A percentile compares a stretch with the other conserved stretches of the same genome.
Conservation (phyloP, 2,797 vertebrate genomes). For the Crenuchus spilurus region DNA sequence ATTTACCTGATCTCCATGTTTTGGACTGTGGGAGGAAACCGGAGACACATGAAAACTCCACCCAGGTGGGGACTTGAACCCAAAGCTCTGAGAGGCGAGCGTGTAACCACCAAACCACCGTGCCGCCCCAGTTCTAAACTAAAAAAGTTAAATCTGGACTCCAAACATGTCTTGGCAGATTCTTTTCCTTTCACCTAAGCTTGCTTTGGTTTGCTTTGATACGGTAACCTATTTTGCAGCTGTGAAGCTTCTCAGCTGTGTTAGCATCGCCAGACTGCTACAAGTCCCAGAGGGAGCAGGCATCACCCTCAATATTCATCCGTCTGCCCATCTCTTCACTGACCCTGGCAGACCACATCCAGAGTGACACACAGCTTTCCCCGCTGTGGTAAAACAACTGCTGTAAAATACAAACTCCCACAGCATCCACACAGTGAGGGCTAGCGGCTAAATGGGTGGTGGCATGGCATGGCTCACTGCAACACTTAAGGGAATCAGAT, state of each 20-base stretch:
- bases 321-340: slow-evolving; percentile 18
- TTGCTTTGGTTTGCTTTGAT: not conserved
- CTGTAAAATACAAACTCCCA: not conserved
- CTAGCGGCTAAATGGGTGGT: not conserved
- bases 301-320: slow-evolving; percentile 2
- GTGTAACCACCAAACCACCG: too few relatives aligned
- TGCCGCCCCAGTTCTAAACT: too few relatives aligned
- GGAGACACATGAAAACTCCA: too few relatives aligned
- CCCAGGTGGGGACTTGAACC: too few relatives aligned
- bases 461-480: not conserved
- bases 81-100: too few relatives aligned
- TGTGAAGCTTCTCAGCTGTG: not conserved
- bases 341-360: not conserved
- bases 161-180: too few relatives aligned
- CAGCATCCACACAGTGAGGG: not conserved
- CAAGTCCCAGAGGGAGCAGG: not conserved
- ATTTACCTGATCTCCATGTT: too few relatives aligned
- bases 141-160: too few relatives aligned
- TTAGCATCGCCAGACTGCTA: not conserved
- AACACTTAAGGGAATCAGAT: not conserved
- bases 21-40: too few relatives aligned
- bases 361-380: not conserved
- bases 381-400: not conserved
- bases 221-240: not conserved
- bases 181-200: not conserved